Percentiles rank a stretch among this genome's conserved stretches.
Conservation (phyloP, 2,797 vertebrate species). For the Leptatherina wallacei region DNA sequence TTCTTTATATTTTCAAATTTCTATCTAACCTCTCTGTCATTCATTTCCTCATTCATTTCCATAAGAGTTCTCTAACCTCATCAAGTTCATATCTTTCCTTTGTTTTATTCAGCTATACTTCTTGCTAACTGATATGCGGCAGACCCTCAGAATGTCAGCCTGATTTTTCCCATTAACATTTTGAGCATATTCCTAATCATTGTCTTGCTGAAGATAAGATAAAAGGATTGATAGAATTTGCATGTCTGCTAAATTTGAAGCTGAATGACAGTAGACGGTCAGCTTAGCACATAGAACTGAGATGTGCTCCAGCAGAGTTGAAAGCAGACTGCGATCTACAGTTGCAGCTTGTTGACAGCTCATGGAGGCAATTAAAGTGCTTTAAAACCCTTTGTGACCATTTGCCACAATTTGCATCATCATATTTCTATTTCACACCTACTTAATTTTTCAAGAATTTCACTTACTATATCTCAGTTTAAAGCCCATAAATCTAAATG, state of each 20-base stretch:
- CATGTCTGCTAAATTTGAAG: neutral
- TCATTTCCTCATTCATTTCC: conserved; percentile 33
- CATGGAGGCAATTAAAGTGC: conserved; percentile 9
- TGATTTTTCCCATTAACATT: neutral
- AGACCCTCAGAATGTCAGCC: conserved; percentile 4
- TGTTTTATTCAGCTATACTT: neutral
- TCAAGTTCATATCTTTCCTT: conserved; percentile 1
- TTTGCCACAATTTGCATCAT: conserved; percentile 17
- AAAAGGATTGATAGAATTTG: neutral
- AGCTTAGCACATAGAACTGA: neutral
- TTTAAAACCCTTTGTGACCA: neutral
- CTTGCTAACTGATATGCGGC: neutral
- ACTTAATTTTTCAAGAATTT: neutral
- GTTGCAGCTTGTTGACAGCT: conserved; percentile 8
- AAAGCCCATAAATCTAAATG: neutral
- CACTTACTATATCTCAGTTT: neutral
- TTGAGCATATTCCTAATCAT: neutral
- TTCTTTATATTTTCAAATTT: conserved; percentile 24
- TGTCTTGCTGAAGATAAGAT: neutral
- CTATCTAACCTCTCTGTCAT: conserved; percentile 26
- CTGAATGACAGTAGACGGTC: neutral
- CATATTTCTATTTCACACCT: neutral
- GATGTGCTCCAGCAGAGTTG: neutral
- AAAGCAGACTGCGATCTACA: neutral
- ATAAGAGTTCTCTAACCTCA: conserved; percentile 8